Evolutionary conservation across 2,888 invertebrate genomes (phyloP), one percentile per base, ranked within the genome.

Genomic region (Hipparchia sbordonii): DNA sequence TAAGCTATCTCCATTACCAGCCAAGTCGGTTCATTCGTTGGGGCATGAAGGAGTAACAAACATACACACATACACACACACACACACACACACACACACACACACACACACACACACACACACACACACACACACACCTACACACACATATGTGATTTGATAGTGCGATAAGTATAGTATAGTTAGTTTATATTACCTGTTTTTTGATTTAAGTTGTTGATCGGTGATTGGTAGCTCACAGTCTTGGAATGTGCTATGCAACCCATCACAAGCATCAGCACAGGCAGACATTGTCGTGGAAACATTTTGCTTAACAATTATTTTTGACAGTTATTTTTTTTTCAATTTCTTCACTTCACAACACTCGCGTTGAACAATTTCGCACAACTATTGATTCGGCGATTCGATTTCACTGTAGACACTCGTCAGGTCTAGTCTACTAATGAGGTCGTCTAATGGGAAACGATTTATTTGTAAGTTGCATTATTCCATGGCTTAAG

Each of bases 241-340:
- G 92, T 89, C 70, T 85, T 85, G 46, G 89, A 87, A 72, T 87
- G 83, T 12, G 84, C 88, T 52, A 92, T 85, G 84, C 88, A 92
- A 72, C 85, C 83, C 84, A 89, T 84, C 80, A 91, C 77, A 46
- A 92, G 77, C 71, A 92, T 62, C 51, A 87, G 77, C 54, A 84
- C 81, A 71, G 85, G 86, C 74, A 90, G 51, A 56, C 84, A 74
- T 72, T 86, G 84, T 68, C 81, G 83, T 82, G 86, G 86, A 79
- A 84, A 85, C 92, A 92, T 92, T 82, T 82, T 85, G 60, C 23
- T 73, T 77, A 61, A 39, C 13, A 33, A 52, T 3, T 13, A 1
- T 48, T 13, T 8, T 52, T 9, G 13, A 63, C 63, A 63, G 48
- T 51, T 12, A 4, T 63, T 76, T 79, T 74, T 79, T 76, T 72